phyloP scores from a whole-genome alignment of 2,113 vertebrate genomes.

The Manacus vitellinus region DNA sequence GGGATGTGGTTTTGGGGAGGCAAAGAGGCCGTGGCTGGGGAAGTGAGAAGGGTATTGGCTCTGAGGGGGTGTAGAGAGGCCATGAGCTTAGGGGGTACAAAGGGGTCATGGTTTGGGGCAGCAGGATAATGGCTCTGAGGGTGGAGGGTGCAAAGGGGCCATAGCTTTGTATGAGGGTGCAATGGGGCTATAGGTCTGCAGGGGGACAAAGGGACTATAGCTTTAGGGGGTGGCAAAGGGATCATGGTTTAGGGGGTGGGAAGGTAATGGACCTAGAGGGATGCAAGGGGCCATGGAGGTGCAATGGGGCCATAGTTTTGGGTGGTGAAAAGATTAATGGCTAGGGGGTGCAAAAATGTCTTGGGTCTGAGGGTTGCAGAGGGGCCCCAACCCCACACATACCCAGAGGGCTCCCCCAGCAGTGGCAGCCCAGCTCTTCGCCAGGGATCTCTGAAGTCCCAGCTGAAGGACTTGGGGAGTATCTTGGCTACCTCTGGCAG shows the following conservation, averaged over 20 bases:
- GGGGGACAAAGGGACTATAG: not conserved
- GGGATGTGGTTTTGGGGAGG: not conserved
- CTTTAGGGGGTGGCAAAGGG: not conserved
- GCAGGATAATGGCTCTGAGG: no score
- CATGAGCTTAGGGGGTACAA: not conserved
- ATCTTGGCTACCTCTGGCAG: constrained; percentile 84
- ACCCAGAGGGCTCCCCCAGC: constrained; percentile 78
- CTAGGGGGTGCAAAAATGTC: not conserved
- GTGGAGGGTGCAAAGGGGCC: not conserved
- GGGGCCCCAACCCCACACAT: not conserved
- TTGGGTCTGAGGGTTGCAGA: not conserved
- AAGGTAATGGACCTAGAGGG: not conserved
- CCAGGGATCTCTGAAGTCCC: constrained; percentile 84
- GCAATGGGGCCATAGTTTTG: not conserved
- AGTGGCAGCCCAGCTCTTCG: constrained; percentile 77
- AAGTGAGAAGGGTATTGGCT: not conserved
- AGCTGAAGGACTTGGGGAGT: constrained; percentile 81
- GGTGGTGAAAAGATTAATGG: not conserved
- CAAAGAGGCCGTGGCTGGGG: no score
- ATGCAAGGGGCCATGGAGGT: no score
- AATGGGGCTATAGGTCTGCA: not conserved
- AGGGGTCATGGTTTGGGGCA: no score
- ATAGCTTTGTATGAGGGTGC: not conserved
- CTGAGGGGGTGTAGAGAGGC: no score
- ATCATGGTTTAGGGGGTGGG: accelerated